Conservation (phyloP, 2,797 vertebrate genomes). For the Apogon talboti region DNA sequence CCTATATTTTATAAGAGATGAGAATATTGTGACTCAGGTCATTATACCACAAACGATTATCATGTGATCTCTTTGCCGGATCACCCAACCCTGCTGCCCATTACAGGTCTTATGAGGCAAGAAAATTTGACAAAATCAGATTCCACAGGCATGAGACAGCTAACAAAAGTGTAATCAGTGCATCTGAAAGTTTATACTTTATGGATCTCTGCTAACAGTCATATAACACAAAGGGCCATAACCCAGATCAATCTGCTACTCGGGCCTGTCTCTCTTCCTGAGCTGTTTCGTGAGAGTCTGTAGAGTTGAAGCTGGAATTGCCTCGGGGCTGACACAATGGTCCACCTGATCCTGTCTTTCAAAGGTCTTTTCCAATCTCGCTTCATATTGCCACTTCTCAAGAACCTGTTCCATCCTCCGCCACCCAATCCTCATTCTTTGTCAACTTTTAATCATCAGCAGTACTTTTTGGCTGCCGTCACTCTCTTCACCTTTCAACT, state of each 20-base stretch:
- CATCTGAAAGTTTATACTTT: neutral
- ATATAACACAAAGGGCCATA: conserved; percentile 25
- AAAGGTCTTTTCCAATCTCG: conserved; percentile 34
- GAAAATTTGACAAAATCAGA: too few species aligned
- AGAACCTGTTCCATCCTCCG: conserved; percentile 17
- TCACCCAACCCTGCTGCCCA: too few species aligned
- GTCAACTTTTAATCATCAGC: conserved; percentile 60
- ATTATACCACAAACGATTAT: too few species aligned
- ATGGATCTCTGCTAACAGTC: conserved; percentile 2
- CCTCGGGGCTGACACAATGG: conserved; percentile 42
- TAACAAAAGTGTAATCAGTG: too few species aligned
- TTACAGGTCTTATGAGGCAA: too few species aligned
- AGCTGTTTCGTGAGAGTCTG: conserved; percentile 27
- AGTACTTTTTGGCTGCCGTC: conserved; percentile 30
- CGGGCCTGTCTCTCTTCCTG: conserved; percentile 31
- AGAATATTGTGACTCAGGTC: too few species aligned
- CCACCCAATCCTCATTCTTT: conserved; percentile 48
- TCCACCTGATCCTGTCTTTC: conserved; percentile 42
- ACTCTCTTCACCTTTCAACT: conserved; percentile 37
- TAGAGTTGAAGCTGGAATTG: conserved; percentile 47
- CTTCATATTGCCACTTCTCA: conserved; percentile 24
- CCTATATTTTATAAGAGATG: too few species aligned
- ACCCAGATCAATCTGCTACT: conserved; percentile 6
- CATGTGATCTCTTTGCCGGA: too few species aligned
- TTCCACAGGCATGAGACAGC: too few species aligned